Evolutionary conservation across 2,113 vertebrate species (phyloP).

Genomic region (Phasianus colchicus): DNA sequence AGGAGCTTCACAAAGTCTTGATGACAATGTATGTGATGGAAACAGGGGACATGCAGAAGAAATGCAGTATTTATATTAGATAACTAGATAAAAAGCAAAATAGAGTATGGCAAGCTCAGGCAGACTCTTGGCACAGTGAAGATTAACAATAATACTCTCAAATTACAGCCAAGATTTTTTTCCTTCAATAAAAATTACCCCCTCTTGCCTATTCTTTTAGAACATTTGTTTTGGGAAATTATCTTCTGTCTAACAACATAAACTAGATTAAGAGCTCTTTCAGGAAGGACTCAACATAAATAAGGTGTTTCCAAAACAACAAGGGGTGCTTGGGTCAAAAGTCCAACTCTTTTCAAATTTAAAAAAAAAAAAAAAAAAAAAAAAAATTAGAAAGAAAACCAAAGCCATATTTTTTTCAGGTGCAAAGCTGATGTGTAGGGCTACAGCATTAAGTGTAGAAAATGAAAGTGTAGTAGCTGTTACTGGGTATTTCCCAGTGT

Average conservation of each 20-base stretch:
- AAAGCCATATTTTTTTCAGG: background rate
- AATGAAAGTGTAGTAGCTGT: background rate
- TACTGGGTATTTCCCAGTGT: background rate
- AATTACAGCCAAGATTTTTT: background rate
- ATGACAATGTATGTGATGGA: background rate
- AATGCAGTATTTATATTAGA: fast-evolving
- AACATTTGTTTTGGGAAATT: background rate
- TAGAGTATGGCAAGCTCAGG: background rate
- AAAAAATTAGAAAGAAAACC: background rate
- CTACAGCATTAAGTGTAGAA: background rate
- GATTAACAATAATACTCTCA: background rate
- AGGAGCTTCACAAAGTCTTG: background rate
- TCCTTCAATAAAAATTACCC: background rate
- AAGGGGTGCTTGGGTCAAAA: background rate
- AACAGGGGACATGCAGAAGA: background rate
- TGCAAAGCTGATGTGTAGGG: background rate
- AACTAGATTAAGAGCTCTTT: background rate
- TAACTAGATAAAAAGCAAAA: background rate
- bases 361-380: background rate
- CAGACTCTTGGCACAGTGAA: background rate
- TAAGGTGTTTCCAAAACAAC: background rate
- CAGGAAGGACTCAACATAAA: background rate
- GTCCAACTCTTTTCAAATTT: background rate
- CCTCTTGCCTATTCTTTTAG: background rate
- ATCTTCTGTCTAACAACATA: background rate